A percentile compares a stretch with the other conserved stretches of the same genome.
Conservation (phyloP, 2,888 invertebrate genomes). For the Chaitophorus viminalis region DNA sequence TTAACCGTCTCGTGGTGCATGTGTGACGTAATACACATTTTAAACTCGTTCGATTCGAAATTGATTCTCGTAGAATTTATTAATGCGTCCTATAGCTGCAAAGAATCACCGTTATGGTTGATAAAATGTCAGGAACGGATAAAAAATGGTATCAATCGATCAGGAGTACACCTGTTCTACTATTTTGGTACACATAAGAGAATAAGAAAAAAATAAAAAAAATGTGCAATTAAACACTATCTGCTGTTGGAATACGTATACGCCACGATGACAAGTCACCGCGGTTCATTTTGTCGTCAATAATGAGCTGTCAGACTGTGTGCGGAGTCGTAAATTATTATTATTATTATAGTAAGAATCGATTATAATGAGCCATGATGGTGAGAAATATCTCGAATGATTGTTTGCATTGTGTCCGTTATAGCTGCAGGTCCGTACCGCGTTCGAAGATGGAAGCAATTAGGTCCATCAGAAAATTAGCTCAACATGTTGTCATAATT, state of each 20-base stretch:
- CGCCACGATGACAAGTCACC: neutral
- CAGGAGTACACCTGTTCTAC: neutral
- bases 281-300: neutral
- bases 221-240: neutral
- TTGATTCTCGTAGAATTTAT: neutral
- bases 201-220: neutral
- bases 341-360: neutral
- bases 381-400: neutral
- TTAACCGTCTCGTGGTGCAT: neutral
- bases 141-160: neutral
- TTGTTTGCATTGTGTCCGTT: neutral
- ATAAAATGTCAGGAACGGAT: neutral
- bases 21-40: neutral
- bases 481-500: no score
- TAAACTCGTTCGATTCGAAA: neutral
- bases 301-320: slow-evolving; percentile 14
- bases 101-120: neutral
- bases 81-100: neutral
- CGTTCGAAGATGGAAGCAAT: no score
- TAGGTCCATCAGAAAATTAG: no score
- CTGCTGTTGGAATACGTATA: neutral
- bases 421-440: no score
- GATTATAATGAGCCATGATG: neutral
- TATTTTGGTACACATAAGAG: neutral
- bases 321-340: neutral